phyloP scores from a whole-genome alignment of 2,888 invertebrate species.

The Zaprionus lineosus region DNA sequence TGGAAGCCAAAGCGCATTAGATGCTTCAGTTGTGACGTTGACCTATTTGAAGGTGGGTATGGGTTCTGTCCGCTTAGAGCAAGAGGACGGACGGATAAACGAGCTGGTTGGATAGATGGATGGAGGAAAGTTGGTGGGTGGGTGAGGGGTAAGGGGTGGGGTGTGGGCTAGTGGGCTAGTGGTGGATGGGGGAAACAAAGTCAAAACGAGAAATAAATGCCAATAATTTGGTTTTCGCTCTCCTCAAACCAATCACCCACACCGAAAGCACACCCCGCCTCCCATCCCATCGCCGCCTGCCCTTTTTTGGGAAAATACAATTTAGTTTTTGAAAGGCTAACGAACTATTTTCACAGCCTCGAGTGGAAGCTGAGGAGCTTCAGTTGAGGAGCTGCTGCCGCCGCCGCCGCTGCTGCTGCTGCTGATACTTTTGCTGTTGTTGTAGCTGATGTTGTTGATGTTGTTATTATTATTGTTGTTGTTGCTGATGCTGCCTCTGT shows the following conservation, averaged over 20 bases:
- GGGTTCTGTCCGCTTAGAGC: too few species aligned
- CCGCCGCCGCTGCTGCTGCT: conserved; percentile 26
- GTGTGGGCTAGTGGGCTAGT: background rate
- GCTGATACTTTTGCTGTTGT: too few species aligned
- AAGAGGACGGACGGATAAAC: too few species aligned
- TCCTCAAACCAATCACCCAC: conserved; percentile 73
- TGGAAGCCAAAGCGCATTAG: conserved; percentile 65
- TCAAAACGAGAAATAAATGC: conserved; percentile 78
- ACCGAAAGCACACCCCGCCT: conserved; percentile 12
- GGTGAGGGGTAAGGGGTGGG: background rate
- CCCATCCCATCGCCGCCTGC: conserved; percentile 43
- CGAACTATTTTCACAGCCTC: conserved; percentile 74
- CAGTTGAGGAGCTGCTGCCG: conserved; percentile 11
- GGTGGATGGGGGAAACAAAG: conserved; percentile 34
- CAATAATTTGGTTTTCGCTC: conserved; percentile 73
- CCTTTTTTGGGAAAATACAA: conserved; percentile 71
- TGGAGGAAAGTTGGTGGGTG: background rate
- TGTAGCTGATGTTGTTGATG: too few species aligned
- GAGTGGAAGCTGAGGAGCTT: conserved; percentile 21
- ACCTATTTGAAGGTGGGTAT: background rate
- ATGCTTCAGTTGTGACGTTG: conserved; percentile 66
- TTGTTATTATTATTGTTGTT: too few species aligned
- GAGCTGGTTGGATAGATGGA: too few species aligned
- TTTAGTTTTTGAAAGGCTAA: conserved; percentile 75
- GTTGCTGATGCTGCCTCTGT: background rate